phyloP scores from a whole-genome alignment of 2,888 invertebrate species.

The Cacoxenus indagator region DNA sequence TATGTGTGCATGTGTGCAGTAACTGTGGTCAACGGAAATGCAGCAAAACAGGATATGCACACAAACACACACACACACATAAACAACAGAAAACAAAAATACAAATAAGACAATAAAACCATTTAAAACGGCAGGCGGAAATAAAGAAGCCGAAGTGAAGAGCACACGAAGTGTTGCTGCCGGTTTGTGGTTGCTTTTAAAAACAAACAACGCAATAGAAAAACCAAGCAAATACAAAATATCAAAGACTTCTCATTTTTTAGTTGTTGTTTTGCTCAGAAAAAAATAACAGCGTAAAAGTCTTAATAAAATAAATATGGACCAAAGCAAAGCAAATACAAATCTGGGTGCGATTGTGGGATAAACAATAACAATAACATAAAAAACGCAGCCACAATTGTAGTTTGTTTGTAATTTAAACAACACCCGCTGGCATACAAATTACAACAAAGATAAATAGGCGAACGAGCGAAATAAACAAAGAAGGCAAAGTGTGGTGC shows the following conservation, averaged over 20 bases:
- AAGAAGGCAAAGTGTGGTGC: neutral
- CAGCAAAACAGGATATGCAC: neutral
- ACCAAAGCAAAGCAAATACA: too few species aligned
- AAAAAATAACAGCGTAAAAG: too few species aligned
- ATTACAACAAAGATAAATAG: neutral
- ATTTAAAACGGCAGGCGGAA: neutral
- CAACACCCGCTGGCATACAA: conserved; percentile 16
- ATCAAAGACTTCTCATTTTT: too few species aligned
- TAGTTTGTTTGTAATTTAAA: conserved; percentile 1
- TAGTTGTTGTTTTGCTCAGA: too few species aligned
- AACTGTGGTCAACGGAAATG: neutral
- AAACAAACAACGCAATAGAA: too few species aligned
- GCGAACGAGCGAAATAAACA: neutral
- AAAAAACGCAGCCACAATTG: neutral
- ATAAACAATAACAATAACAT: too few species aligned
- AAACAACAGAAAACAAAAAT: neutral
- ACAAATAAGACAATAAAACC: neutral
- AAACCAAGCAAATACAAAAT: too few species aligned
- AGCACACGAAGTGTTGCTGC: too few species aligned
- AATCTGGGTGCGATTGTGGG: neutral
- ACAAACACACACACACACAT: neutral
- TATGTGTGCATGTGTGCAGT: neutral
- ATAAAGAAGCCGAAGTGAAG: neutral
- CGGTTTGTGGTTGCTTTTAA: too few species aligned
- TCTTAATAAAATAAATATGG: too few species aligned